Base-by-base conservation (phyloP, 1,140 invertebrate species). In the Maniola jurtina region DNA sequence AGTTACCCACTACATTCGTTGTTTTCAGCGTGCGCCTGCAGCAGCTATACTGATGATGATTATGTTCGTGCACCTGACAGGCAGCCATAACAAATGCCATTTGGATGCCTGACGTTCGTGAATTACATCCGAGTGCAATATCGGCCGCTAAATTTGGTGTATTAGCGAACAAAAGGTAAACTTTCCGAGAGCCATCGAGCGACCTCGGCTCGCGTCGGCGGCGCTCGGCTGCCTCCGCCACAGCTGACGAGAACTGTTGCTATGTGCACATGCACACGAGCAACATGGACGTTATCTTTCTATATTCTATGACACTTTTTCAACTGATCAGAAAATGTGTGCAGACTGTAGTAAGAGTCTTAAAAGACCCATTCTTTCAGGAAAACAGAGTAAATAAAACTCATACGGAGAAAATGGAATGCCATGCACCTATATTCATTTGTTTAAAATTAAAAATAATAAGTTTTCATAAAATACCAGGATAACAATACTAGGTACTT, bases 161-260 rank as follows among this genome's bases (percentile, higher is more conserved):
- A 61, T 55, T 56, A 38, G 50, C 11, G 65, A 61, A 56, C 50
- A 61, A 54, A 61, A 57, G 15, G 50, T 15, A 54, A 54, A 60
- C 64, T 74, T 75, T 79, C 76, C 64, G 60, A 57, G 72, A 80
- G 79, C 79, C 80, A 13, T 84, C 77, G 75, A 64, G 68, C 63
- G 45, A 57, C 71, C 66, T 80, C 81, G 83, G 72, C 16, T 35
- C n/a, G 62, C 61, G 61, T 73, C 86, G 79, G 63, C 56, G 11
- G 3, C 64, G 71, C 74, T 73, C 86, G 80, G 77, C 55, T 38
- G 15, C 59, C 72, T 74, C 77, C 86, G 82, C 59, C 80, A 76
- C 84, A 88, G 85, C 84, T 88, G 85, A 89, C 74, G 76, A 66
- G 76, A 80, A 69, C 83, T 89, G 85, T 89, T 89, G 86, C 86